These are phyloP conservation scores for Poecilia velifera DNA, from an alignment of 2,797 vertebrate species.

Conservation along the genomic window DNA sequence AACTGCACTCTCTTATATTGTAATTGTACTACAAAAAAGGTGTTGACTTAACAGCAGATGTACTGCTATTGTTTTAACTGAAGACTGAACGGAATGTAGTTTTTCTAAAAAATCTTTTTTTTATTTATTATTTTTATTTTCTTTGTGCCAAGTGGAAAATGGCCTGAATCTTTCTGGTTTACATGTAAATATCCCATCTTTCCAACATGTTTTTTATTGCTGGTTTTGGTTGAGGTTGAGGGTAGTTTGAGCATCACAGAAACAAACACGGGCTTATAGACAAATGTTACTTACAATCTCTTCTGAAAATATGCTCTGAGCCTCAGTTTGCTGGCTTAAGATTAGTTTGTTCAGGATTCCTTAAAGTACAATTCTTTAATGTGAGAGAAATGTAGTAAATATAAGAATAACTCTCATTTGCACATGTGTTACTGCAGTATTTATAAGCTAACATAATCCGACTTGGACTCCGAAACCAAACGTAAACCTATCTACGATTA, in stretches of 20 bases:
- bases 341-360: conserved; percentile 29
- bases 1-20: not conserved
- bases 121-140: conserved; percentile 55
- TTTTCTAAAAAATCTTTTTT: conserved; percentile 15
- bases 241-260: conserved; percentile 39
- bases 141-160: conserved; percentile 82
- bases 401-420: conserved; percentile 38
- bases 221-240: conserved; percentile 33
- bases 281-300: conserved; percentile 30
- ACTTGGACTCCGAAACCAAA: conserved; percentile 45
- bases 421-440: conserved; percentile 46
- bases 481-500: conserved; percentile 33
- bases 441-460: conserved; percentile 55
- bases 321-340: conserved; percentile 29
- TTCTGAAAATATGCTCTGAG: conserved; percentile 43
- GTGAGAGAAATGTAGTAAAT: conserved; percentile 13
- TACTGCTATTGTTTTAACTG: conserved; percentile 24
- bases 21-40: conserved; percentile 2
- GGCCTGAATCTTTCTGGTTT: conserved; percentile 69
- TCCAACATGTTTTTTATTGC: conserved; percentile 32
- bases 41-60: conserved; percentile 12
- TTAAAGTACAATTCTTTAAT: conserved; percentile 46
- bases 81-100: conserved; percentile 65
- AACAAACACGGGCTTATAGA: conserved; percentile 37
- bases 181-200: conserved; percentile 67